A percentile compares a stretch with the other conserved stretches of the same genome.
Evolutionary conservation across 2,797 vertebrate species (phyloP).

Genomic region (Periparus ater): DNA sequence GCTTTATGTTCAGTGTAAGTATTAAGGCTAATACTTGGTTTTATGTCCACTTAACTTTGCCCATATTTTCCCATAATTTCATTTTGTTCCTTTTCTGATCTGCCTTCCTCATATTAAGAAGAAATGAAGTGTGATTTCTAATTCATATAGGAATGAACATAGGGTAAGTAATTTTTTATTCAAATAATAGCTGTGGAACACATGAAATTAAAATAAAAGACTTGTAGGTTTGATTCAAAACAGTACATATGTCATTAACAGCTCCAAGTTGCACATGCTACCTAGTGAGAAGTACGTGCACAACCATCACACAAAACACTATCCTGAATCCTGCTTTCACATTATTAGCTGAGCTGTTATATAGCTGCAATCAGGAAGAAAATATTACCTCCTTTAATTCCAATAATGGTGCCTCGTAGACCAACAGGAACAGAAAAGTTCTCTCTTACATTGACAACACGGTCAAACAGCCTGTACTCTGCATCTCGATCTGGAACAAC

Average conservation of each 20-base stretch:
- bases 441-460: constrained; percentile 93
- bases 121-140: neutral
- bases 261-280: neutral
- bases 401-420: constrained; percentile 91
- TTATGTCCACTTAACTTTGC: neutral
- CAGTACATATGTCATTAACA: neutral
- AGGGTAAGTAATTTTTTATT: neutral
- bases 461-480: constrained; percentile 93
- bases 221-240: neutral
- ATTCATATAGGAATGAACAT: neutral
- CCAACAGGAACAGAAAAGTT: constrained; percentile 93
- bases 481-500: constrained; percentile 90
- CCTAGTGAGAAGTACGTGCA: neutral
- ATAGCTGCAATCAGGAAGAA: neutral
- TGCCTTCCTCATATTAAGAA: neutral
- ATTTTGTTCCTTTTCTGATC: neutral
- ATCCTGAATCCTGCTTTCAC: neutral
- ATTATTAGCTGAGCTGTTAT: neutral
- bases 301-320: neutral
- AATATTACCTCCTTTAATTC: constrained; percentile 94
- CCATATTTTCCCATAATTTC: neutral
- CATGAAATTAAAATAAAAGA: neutral
- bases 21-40: neutral
- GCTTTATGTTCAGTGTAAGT: neutral
- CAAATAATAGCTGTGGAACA: neutral